These are phyloP conservation scores for Drosophila pachea DNA, from an alignment of 1,140 invertebrate species.

Conservation along the genomic window DNA sequence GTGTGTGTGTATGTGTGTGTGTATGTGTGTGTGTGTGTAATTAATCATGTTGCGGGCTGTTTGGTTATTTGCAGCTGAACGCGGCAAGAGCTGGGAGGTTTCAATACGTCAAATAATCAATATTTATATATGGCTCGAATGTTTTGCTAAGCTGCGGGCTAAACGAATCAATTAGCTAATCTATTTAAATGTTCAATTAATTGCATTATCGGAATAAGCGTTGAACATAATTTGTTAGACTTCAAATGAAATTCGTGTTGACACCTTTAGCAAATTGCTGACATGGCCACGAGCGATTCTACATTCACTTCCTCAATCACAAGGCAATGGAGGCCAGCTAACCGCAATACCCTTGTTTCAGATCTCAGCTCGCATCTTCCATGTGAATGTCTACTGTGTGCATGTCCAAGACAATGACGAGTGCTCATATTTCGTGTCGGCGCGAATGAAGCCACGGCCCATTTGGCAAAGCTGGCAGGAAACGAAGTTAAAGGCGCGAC, in stretches of 20 bases:
- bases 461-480: constrained; percentile 11
- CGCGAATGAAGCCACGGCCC: constrained; percentile 8
- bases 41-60: constrained; percentile 12
- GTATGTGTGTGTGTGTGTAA: constrained; percentile 14
- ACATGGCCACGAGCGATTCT: no score
- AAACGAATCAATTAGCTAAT: constrained; percentile 21
- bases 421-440: constrained; percentile 35
- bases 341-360: background rate
- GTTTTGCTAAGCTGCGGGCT: background rate
- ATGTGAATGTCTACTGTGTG: constrained; percentile 22
- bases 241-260: no score
- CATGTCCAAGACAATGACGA: constrained; percentile 38
- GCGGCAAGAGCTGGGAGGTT: background rate
- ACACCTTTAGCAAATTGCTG: no score
- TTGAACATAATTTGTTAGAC: background rate
- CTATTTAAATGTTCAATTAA: constrained; percentile 22
- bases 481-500: constrained; percentile 6
- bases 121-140: background rate
- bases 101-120: constrained; percentile 11
- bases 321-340: constrained; percentile 13
- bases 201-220: constrained; percentile 16
- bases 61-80: background rate
- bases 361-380: constrained; percentile 2
- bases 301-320: no score
- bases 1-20: no score